Base-by-base conservation (phyloP, 2,888 invertebrate species). In the Suillia variegata region DNA sequence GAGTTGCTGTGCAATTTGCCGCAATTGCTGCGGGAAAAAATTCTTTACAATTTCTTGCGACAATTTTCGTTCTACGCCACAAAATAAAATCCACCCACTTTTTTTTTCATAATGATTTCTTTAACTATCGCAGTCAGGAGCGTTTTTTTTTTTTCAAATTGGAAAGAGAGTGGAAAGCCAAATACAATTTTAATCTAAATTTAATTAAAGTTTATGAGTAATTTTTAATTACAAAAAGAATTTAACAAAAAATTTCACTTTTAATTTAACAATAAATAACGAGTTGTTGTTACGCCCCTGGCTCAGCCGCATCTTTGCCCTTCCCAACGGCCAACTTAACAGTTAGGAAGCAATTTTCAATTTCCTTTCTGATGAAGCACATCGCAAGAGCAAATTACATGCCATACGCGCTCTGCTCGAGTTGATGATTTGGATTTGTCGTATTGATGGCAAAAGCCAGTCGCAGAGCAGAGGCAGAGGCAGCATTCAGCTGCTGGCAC, bases 351-450 rank as follows among this genome's bases (percentile, higher is more conserved):
- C 77, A 78, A 78, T 79, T 79, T 78, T 77, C 78, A 78, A 78
- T 78, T 79, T 78, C 78, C 78, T 79, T 79, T 78, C 74, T 77
- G 79, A 78, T 79, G 74, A 78, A 78, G 79, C 78, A 78, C 78
- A 78, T 75, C 67, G 74, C 76, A 78, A 78, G 78, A 78, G 78
- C 77, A 78, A 78, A 78, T 78, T 78, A 78, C 70, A 78, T 75
- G 69, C 71, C 73, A 55, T 45, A 17, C 45, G 3, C 18, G 4
- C 18, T 8, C 45, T 20, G 45, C 45, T 12, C 20, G 17, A 18
- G 18, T 38, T 8, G 10, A 8, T 13, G 10, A 38, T n/a, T n/a
- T 13, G 38, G 5, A 26, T 10, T 6, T 10, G 6, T 26, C 5
- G 10, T 26, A 5, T 26, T 10, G 5, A 10, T 10, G 26, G 6